Evolutionary conservation across 2,888 invertebrate species (phyloP).

Genomic region (Himalopsyche tibetana): DNA sequence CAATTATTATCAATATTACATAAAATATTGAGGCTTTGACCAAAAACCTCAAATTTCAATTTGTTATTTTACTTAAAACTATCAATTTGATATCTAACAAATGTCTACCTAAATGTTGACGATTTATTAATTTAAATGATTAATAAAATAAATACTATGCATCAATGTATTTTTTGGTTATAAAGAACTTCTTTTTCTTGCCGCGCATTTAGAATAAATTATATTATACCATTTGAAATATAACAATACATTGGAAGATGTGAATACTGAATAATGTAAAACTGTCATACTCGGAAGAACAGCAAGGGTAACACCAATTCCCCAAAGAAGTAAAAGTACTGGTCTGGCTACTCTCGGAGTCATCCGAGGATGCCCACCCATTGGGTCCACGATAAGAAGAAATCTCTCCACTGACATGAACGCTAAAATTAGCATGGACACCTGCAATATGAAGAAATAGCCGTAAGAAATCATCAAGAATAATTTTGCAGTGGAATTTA

Average conservation of each 20-base stretch:
- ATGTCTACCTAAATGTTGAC: no score
- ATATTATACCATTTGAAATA: no score
- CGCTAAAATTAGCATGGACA: conserved; percentile 82
- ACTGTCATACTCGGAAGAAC: conserved; percentile 77
- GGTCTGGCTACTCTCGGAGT: conserved; percentile 76
- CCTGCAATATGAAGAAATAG: conserved; percentile 68
- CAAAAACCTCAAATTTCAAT: no score
- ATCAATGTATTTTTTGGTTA: no score
- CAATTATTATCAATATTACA: no score
- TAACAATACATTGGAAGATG: neutral
- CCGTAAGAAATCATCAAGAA: neutral
- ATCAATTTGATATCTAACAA: no score
- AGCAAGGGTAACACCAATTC: conserved; percentile 78
- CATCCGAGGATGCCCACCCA: conserved; percentile 76
- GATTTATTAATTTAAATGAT: no score
- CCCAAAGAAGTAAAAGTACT: conserved; percentile 78
- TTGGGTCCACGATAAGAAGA: conserved; percentile 79
- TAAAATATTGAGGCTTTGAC: no score
- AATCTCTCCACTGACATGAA: conserved; percentile 84
- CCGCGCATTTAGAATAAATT: no score
- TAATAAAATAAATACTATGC: no score
- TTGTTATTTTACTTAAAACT: no score
- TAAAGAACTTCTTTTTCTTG: no score
- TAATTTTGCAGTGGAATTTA: neutral
- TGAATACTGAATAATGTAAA: neutral